Evolutionary conservation across 2,888 invertebrate species (phyloP), one percentile per base, ranked within the genome.

Genomic region (Mesochorus sp.): DNA sequence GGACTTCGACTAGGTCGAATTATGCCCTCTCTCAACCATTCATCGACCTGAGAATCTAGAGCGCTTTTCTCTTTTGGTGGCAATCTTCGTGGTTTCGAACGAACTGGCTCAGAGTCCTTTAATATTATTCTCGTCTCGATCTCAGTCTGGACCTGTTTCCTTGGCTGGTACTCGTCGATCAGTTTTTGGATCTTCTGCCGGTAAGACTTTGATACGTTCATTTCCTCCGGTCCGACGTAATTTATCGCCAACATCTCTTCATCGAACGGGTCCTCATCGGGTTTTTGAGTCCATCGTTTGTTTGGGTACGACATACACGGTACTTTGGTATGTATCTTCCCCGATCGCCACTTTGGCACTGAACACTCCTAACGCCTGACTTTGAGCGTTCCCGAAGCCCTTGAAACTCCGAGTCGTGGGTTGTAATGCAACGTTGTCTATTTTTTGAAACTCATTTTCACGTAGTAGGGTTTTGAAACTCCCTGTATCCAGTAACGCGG

Each of bases 21-120:
- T 3, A 82, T 81, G 4, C 74, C 83, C 3, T 80, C 42, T 10
- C 62, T n/a, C 14, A 83, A 26, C 85, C 83, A 85, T 21, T 83
- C 74, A 1, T 80, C 70, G 14, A 86, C 61, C 68, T 85, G 82
- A 0, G 68, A 3, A 21, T 82, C 55, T 19, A 85, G 75, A 10
- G 79, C 74, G 4, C 55, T 5, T 49, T 80, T 80, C 24, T 85
- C 81, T 14, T 72, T 44, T 0, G 53, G 49, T 1, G 79, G 61
- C 12, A 81, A 24, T 19, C 68, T 12, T 0, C 47, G 64, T 0
- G 77, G 78, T 14, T 55, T 37, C 14, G 47, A 55, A 17, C 49
- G 57, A 14, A 85, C 71, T 3, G 82, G 81, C 42, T 66, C 61
- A 31, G 78, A 71, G n/a, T 80, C 42, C 24, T 49, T 44, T 42